phyloP scores from a whole-genome alignment of 2,113 vertebrate species.

The Camarhynchus parvulus region DNA sequence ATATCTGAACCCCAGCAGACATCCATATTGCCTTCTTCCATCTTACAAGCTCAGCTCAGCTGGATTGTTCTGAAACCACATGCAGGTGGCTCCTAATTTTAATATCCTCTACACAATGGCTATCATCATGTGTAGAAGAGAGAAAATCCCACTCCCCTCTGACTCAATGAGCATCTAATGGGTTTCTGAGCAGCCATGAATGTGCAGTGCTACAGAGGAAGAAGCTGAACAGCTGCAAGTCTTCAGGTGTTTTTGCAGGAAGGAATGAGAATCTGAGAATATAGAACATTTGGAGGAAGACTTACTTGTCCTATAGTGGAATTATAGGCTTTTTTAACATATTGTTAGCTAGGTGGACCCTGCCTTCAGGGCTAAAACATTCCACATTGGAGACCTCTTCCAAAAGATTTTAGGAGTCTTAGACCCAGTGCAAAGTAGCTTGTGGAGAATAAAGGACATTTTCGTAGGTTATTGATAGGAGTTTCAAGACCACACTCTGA shows the following conservation, averaged over 20 bases:
- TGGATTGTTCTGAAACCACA: conserved; percentile 21
- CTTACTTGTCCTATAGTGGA: not conserved
- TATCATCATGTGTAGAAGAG: not conserved
- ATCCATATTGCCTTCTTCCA: not conserved
- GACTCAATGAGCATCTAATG: not conserved
- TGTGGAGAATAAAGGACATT: not conserved
- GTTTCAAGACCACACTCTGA: not conserved
- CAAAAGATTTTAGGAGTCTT: not conserved
- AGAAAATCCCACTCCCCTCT: conserved; percentile 1
- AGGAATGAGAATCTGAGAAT: not conserved
- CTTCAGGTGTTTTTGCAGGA: not conserved
- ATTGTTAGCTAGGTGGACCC: not conserved
- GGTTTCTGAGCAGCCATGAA: conserved; percentile 9
- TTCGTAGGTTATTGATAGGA: not conserved
- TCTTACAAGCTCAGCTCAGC: not conserved
- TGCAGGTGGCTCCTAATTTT: conserved; percentile 34
- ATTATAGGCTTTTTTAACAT: not conserved
- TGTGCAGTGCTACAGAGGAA: not conserved
- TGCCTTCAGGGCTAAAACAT: not conserved
- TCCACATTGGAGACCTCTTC: not conserved
- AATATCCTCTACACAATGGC: not conserved
- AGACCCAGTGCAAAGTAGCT: fast-evolving
- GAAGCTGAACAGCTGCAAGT: conserved; percentile 11
- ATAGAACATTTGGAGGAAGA: not conserved
- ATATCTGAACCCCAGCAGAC: not conserved